A percentile compares a stretch with the other conserved stretches of the same genome.
Conservation (phyloP, 2,797 vertebrate species). For the Cheirogaleus major region DNA sequence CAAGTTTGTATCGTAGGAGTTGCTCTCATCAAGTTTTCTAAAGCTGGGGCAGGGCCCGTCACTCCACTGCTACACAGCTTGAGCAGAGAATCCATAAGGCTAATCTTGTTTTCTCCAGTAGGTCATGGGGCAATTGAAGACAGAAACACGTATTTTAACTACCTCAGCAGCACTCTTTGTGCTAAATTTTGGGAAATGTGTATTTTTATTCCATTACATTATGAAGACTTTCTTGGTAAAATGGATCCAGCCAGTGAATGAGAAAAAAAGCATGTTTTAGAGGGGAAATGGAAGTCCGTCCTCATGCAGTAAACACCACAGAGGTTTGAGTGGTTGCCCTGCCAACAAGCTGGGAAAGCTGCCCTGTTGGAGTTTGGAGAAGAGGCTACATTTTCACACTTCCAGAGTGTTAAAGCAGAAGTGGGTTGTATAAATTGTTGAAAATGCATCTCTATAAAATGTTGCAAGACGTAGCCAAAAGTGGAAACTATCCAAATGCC, state of each 20-base stretch:
- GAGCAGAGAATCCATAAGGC: not conserved
- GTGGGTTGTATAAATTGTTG: not conserved
- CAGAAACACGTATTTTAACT: not conserved
- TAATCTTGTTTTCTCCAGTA: not conserved
- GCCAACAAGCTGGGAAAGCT: not conserved
- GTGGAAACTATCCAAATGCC: not conserved
- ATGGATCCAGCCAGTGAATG: not conserved
- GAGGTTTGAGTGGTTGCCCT: not conserved
- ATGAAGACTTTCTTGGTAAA: not conserved
- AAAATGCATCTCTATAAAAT: not conserved
- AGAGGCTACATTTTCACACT: not conserved
- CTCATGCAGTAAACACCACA: not conserved
- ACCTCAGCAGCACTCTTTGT: not conserved
- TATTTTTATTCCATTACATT: not conserved
- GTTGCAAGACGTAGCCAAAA: not conserved
- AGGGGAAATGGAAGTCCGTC: not conserved
- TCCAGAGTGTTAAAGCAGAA: not conserved
- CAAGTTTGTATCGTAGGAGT: not conserved
- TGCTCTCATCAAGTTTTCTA: not conserved
- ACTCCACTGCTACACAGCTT: fast-evolving
- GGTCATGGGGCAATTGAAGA: not conserved
- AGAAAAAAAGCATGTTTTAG: not conserved
- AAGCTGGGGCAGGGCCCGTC: not conserved
- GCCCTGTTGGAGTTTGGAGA: not conserved
- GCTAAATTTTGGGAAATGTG: not conserved